Evolutionary conservation across 1,140 invertebrate species (phyloP), one percentile per base, ranked within the genome.

Genomic region (Saxidomus purpurata): DNA sequence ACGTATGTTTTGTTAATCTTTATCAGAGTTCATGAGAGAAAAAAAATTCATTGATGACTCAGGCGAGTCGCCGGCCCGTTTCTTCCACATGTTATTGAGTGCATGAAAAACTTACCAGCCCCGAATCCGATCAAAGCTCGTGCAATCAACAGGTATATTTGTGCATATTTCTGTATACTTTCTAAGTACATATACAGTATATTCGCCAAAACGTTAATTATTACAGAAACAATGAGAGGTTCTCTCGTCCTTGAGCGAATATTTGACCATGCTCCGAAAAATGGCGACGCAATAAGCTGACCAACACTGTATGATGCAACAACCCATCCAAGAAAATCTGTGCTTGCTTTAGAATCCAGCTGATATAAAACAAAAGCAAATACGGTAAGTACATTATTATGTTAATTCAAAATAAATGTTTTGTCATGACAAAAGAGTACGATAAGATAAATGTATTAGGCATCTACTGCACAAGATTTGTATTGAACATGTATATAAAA

Each of bases 271-370:
- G 97, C 97, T 28, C 98, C 98, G 83, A 98, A 97, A 86, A 98
- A 94, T 17, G 98, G 98, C 8, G 98, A 98, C 92, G 98, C 98
- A 49, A 98, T 94, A 97, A 99, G 97, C 96, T 99, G 98, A 3
- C 97, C 98, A 40, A 99, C 96, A 47, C 98, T 98, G 96, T 98
- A 98, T 19, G 98, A 97, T 19, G 98, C 98, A 36, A 99, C 98
- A 17, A 98, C 97, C 93, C 97, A 97, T 28, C 98, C 98, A 96
- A 98, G 97, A 93, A 98, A 98, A 95, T 97, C 97, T 94, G 98
- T 98, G 67, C 97, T 97, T 19, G 98, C 97, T 22, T 96, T 96
- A 67, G 97, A 97, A 96, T 98, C 98, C 93, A 98, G 94, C 98
- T 98, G 95, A 88, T 97, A 8, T n/a, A n/a, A n/a, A n/a, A n/a